These are phyloP conservation scores for Nasonovia ribisnigri DNA, from an alignment of 2,888 invertebrate genomes.

Conservation along the genomic window DNA sequence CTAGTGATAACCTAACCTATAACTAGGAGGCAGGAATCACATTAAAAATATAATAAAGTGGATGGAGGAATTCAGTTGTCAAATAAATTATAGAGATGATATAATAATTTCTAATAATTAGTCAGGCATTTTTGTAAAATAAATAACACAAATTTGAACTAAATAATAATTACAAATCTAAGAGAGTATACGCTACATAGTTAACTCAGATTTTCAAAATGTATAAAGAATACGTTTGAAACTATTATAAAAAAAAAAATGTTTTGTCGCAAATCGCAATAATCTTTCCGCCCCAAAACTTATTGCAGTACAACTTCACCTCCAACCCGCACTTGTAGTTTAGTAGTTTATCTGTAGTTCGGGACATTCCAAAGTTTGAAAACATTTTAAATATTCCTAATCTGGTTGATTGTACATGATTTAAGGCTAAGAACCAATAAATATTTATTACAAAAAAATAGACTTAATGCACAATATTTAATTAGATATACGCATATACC, in stretches of 20 bases:
- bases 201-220: neutral
- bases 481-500: too few species aligned
- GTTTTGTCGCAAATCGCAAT: too few species aligned
- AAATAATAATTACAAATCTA: too few species aligned
- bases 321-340: neutral
- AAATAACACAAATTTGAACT: neutral
- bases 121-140: neutral
- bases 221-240: neutral
- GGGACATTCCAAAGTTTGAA: neutral
- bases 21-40: neutral
- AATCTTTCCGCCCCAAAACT: neutral
- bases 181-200: too few species aligned
- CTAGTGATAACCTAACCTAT: neutral
- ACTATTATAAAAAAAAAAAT: neutral
- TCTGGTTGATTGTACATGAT: neutral
- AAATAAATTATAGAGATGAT: neutral
- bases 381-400: neutral
- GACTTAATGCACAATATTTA: neutral
- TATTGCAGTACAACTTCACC: neutral
- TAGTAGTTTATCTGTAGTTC: neutral
- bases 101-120: neutral
- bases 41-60: neutral
- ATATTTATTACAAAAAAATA: neutral
- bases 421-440: too few species aligned
- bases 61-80: neutral